Evolutionary conservation across 1,140 invertebrate genomes (phyloP), one percentile per base, ranked within the genome.

Genomic region (Maconellicoccus hirsutus): DNA sequence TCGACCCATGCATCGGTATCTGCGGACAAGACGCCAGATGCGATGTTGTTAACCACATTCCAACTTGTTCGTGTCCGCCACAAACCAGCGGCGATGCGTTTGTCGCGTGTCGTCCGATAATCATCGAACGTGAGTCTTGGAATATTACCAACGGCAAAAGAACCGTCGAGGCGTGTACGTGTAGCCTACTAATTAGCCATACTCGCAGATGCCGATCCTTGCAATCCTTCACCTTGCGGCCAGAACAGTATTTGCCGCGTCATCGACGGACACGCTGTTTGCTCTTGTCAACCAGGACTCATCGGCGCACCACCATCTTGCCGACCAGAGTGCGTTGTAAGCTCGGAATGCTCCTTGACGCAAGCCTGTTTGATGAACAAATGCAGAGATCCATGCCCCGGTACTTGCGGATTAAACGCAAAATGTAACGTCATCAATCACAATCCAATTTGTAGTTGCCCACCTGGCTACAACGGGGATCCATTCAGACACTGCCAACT

Each of bases 81-180:
- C 86, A 86, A 12, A 87, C 84, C 76, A 84, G 84, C 52, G 87
- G 90, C 22, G 91, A 93, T 84, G 89, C 91, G n/a, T 91, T 91
- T 77, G 80, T 87, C 16, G 78, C 84, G 70, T 89, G 88, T 75
- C 81, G 84, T 75, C 79, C 73, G 1, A 66, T 74, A 26, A 22
- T 33, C 19, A 7, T n/a, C 8, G 27, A 70, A 19, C 22, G 70
- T 69, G 19, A 23, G 61, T 66, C n/a, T n/a, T n/a, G n/a, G n/a
- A n/a, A n/a, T n/a, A n/a, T n/a, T n/a, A n/a, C n/a, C n/a, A n/a
- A n/a, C n/a, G n/a, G n/a, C n/a, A n/a, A n/a, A n/a, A n/a, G n/a
- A n/a, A n/a, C n/a, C n/a, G n/a, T n/a, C n/a, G n/a, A n/a, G n/a
- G n/a, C n/a, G n/a, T n/a, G n/a, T n/a, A n/a, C n/a, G n/a, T n/a